These are phyloP conservation scores for Tiphia femorata DNA, from an alignment of 2,888 invertebrate species.

Conservation along the genomic window DNA sequence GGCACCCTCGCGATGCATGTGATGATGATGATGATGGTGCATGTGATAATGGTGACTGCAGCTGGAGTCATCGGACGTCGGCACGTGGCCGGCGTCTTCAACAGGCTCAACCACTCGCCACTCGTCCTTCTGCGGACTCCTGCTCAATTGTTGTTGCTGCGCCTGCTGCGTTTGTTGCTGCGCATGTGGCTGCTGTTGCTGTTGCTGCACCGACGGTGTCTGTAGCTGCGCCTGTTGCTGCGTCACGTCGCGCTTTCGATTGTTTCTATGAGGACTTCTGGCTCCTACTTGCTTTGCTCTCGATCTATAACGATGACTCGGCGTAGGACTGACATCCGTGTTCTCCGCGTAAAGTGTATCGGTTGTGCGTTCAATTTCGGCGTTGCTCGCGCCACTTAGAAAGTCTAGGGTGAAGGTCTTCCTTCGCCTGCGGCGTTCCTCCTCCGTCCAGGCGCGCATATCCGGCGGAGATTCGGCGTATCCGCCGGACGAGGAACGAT, in stretches of 20 bases:
- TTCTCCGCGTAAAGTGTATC: constrained; percentile 41
- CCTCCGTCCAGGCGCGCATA: constrained; percentile 73
- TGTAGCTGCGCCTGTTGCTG: constrained; percentile 35
- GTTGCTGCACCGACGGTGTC: constrained; percentile 48
- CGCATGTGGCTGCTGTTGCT: constrained; percentile 34
- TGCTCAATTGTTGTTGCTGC: constrained; percentile 65
- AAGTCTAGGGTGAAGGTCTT: constrained; percentile 84
- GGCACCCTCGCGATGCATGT: constrained; percentile 49
- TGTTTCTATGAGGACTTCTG: constrained; percentile 53
- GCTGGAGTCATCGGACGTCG: constrained; percentile 76
- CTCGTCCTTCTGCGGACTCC: constrained; percentile 70
- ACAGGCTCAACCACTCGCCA: constrained; percentile 68
- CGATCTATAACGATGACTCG: constrained; percentile 53
- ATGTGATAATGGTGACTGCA: constrained; percentile 64
- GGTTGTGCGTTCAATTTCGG: constrained; percentile 57
- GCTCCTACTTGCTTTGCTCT: constrained; percentile 44
- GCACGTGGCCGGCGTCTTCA: constrained; percentile 73
- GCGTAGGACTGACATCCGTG: constrained; percentile 54
- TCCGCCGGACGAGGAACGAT: constrained; percentile 63
- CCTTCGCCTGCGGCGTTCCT: constrained; percentile 80
- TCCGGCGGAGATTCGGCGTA: constrained; percentile 65
- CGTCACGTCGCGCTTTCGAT: constrained; percentile 50
- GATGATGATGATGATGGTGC: constrained; percentile 63
- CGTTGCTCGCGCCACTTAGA: constrained; percentile 74
- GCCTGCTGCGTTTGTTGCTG: constrained; percentile 21